phyloP scores from a whole-genome alignment of 2,797 vertebrate genomes.

The Liparis tanakae region DNA sequence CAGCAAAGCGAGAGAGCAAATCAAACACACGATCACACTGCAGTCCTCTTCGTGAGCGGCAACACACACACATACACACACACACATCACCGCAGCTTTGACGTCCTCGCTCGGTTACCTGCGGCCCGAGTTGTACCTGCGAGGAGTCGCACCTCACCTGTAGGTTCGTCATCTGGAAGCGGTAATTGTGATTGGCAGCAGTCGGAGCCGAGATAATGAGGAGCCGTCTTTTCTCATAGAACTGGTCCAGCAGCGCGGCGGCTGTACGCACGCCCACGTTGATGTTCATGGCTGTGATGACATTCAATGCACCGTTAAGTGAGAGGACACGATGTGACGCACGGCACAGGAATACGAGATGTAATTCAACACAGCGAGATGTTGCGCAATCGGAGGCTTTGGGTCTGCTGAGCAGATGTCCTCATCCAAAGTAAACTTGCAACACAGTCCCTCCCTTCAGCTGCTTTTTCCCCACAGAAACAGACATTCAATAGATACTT shows the following conservation, averaged over 20 bases:
- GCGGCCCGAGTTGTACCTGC: neutral
- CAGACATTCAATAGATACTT: conserved; percentile 14
- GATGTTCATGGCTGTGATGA: conserved; percentile 91
- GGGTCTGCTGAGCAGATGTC: neutral
- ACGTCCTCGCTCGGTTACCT: conserved; percentile 6
- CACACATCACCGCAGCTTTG: neutral
- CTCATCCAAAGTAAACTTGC: neutral
- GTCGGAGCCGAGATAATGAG: conserved; percentile 95
- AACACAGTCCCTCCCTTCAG: conserved; percentile 2
- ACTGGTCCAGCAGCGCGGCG: conserved; percentile 94
- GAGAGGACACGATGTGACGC: conserved; percentile 19
- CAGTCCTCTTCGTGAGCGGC: neutral
- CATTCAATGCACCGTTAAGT: conserved; percentile 44
- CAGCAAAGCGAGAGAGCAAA: conserved; percentile 20
- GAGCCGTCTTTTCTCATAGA: conserved; percentile 96
- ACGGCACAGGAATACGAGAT: conserved; percentile 3
- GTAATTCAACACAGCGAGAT: conserved; percentile 4
- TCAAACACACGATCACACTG: conserved; percentile 2
- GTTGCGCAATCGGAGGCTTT: neutral
- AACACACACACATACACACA: conserved; percentile 5
- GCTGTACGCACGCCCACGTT: conserved; percentile 93
- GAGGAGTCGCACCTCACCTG: conserved; percentile 85
- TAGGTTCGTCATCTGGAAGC: conserved; percentile 93
- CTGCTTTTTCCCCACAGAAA: conserved; percentile 12
- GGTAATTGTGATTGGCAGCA: conserved; percentile 95